Conservation (phyloP, 2,797 vertebrate genomes). For the Ctenopoma kingsleyae region DNA sequence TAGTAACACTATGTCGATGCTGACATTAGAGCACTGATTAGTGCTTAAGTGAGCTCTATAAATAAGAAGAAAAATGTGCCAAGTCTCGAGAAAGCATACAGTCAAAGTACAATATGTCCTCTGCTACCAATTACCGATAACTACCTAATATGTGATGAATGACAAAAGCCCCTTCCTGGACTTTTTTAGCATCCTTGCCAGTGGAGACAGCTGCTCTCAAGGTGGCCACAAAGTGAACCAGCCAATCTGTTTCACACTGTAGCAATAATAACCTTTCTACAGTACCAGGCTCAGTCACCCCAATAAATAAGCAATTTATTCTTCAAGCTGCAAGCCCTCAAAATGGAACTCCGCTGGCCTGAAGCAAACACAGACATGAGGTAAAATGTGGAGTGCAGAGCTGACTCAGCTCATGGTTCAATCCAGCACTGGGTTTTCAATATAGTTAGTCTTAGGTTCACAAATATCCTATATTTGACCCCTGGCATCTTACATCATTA, state of each 20-base stretch:
- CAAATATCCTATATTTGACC: constrained; percentile 27
- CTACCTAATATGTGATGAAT: constrained; percentile 14
- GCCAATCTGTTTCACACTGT: constrained; percentile 61
- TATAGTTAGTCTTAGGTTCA: constrained; percentile 43
- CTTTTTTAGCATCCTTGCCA: constrained; percentile 36
- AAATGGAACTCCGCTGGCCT: constrained; percentile 51
- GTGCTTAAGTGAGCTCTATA: constrained; percentile 13
- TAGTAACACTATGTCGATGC: not conserved
- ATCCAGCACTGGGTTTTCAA: constrained; percentile 1
- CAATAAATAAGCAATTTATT: constrained; percentile 75
- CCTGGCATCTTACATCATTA: constrained; percentile 10
- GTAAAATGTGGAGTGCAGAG: constrained; percentile 23
- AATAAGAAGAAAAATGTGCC: constrained; percentile 15
- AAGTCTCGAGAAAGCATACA: constrained; percentile 3
- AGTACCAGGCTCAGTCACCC: constrained; percentile 63
- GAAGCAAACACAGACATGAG: constrained; percentile 45
- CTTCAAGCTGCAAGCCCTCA: constrained; percentile 45
- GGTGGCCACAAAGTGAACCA: constrained; percentile 54
- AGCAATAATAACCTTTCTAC: constrained; percentile 64
- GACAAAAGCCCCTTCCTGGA: constrained; percentile 3
- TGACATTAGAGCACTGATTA: constrained; percentile 8
- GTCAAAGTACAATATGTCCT: constrained; percentile 10
- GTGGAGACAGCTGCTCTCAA: constrained; percentile 40
- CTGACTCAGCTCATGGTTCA: constrained; percentile 24
- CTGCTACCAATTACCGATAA: not conserved